Percentiles rank a stretch among this genome's conserved stretches.
These are phyloP conservation scores for Orchestes rusci DNA, from an alignment of 2,888 invertebrate genomes.

Conservation along the genomic window DNA sequence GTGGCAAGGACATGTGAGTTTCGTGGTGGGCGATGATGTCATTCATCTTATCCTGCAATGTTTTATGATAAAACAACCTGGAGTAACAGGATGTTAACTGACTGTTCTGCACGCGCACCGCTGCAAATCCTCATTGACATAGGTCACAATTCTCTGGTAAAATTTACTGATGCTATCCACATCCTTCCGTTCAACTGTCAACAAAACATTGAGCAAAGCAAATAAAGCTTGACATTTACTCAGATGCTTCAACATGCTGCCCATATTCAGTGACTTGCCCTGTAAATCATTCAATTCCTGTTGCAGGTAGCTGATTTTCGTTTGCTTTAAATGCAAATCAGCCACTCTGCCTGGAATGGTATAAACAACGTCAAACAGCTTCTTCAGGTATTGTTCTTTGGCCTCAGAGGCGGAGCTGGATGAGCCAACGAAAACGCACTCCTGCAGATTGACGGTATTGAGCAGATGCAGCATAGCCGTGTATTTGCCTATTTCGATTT, in stretches of 20 bases:
- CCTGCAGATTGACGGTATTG: neutral
- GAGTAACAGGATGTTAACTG: too few relatives aligned
- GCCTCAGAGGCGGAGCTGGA: slow-evolving; percentile 16
- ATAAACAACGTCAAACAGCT: slow-evolving; percentile 24
- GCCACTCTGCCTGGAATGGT: slow-evolving; percentile 23
- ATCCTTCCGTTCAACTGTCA: slow-evolving; percentile 27
- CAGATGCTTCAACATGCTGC: neutral
- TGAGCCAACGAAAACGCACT: slow-evolving; percentile 2
- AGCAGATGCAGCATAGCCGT: slow-evolving; percentile 44
- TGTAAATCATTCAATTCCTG: slow-evolving; percentile 23
- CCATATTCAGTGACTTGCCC: slow-evolving; percentile 26
- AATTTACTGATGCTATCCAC: slow-evolving; percentile 26
- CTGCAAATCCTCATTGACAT: slow-evolving; percentile 27
- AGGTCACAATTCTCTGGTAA: slow-evolving; percentile 25
- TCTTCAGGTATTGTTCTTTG: slow-evolving; percentile 21
- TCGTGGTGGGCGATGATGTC: too few relatives aligned
- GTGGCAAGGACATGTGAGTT: slow-evolving; percentile 19
- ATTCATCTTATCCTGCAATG: too few relatives aligned
- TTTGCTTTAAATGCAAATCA: slow-evolving; percentile 25
- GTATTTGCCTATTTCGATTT: slow-evolving; percentile 48
- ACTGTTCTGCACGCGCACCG: slow-evolving; percentile 27
- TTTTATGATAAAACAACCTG: too few relatives aligned
- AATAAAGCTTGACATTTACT: neutral
- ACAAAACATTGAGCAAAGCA: too few relatives aligned
- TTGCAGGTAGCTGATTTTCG: slow-evolving; percentile 25